phyloP scores from a whole-genome alignment of 2,797 vertebrate species.

The Sparidentex hasta region DNA sequence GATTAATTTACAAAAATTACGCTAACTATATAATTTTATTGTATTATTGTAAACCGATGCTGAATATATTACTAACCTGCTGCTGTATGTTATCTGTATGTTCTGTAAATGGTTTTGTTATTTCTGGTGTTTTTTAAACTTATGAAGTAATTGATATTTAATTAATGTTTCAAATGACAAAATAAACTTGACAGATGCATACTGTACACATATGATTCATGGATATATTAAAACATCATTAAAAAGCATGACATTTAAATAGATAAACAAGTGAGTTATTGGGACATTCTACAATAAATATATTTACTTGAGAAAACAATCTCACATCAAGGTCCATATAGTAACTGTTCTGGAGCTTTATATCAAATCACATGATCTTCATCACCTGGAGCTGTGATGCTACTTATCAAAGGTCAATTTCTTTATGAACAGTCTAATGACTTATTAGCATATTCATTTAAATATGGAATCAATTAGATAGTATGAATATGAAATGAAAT shows the following conservation, averaged over 20 bases:
- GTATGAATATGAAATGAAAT: background rate
- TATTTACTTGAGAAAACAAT: no score
- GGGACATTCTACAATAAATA: background rate
- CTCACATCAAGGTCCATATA: background rate
- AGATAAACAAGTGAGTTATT: background rate
- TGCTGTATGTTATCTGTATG: background rate
- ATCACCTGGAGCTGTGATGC: background rate
- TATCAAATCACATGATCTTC: background rate
- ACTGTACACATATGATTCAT: background rate
- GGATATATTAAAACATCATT: background rate
- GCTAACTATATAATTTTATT: background rate
- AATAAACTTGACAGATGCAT: background rate
- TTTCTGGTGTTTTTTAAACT: background rate
- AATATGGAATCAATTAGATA: background rate
- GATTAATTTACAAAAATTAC: constrained; percentile 1
- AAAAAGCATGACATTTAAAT: background rate
- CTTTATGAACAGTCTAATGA: background rate
- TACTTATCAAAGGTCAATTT: background rate
- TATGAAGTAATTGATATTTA: background rate
- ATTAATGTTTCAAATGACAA: background rate
- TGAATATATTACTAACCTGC: background rate
- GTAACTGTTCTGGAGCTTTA: background rate
- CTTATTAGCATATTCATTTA: background rate
- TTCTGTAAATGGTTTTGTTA: background rate
- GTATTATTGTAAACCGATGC: background rate